Evolutionary conservation across 2,113 vertebrate species (phyloP).

Genomic region (Lepus europaeus): DNA sequence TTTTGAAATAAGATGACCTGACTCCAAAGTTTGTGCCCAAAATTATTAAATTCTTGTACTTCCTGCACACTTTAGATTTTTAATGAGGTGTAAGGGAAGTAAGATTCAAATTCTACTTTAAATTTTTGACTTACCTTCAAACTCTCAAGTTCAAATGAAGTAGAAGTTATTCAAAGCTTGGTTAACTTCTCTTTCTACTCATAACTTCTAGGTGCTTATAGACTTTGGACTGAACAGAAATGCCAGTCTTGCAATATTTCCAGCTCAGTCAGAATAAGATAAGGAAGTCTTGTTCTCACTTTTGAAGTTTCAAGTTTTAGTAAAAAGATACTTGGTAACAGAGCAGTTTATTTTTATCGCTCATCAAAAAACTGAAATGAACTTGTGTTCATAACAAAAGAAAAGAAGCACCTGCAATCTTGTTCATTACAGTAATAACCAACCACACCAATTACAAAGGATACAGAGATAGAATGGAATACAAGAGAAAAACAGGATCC

Average conservation of each 20-base stretch:
- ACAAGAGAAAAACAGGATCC: not conserved
- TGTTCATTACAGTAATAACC: not conserved
- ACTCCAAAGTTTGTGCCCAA: not conserved
- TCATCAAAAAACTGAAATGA: not conserved
- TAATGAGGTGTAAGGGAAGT: not conserved
- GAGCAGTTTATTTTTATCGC: not conserved
- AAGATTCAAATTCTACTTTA: slow-evolving; percentile 5
- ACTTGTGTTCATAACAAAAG: not conserved
- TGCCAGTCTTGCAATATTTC: not conserved
- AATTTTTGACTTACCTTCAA: slow-evolving; percentile 55
- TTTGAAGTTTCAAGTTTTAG: not conserved
- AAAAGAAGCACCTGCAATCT: not conserved
- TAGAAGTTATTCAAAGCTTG: slow-evolving; percentile 24
- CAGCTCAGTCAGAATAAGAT: not conserved
- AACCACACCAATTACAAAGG: not conserved
- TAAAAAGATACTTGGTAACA: not conserved
- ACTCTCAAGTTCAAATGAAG: slow-evolving; percentile 10
- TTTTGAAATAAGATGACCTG: not conserved
- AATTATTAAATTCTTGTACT: not conserved
- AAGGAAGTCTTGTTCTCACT: slow-evolving; percentile 16
- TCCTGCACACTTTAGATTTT: not conserved
- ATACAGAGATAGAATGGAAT: not conserved
- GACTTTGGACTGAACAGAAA: slow-evolving; percentile 58
- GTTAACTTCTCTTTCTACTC: slow-evolving; percentile 6
- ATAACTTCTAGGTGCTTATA: not conserved